Evolutionary conservation across 2,113 vertebrate genomes (phyloP), one percentile per base, ranked within the genome.

Genomic region (Gambusia affinis): DNA sequence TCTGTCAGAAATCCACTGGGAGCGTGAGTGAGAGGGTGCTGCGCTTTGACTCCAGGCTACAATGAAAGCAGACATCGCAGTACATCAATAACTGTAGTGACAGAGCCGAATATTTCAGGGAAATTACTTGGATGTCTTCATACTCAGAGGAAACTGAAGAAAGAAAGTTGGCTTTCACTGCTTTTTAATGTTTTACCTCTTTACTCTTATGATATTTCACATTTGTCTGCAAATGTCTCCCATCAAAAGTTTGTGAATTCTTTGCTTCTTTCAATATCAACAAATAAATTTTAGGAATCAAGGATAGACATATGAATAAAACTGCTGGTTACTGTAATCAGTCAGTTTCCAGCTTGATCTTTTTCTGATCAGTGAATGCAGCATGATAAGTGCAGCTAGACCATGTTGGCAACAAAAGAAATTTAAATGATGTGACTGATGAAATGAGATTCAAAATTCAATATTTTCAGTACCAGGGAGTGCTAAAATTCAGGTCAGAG

Each of bases 1-100:
- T 82, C 44, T 28, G 27, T 90, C 90, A 91, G 90, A 84, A 92
- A 92, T 91, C 80, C 83, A 66, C 63, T 3, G 83, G 69, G 81
- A 78, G 67, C 54, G 63, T 80, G 81, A 87, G 73, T 63, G 81
- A 88, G 80, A 80, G 72, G 75, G 68, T 69, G 79, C 79, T 63
- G 51, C 31, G 60, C 33, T 84, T 87, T 87, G 71, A 78, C 88
- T 88, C 51, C 57, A 54, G 89, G 85, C 87, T 86, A 88, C 64
- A 75, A 76, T 80, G 81, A 85, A 90, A 88, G 87, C 74, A 84
- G 85, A 87, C 70, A 61, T 75, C 1, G 19, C 29, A 4, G 67
- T 73, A 75, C 80, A 92, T 87, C 84, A 88, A 89, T 88, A 83
- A 78, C 80, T n/a, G 54, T 72, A 61, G 64, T 8, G 69, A 85